A percentile compares a stretch with the other conserved stretches of the same genome.
phyloP scores from a whole-genome alignment of 2,113 vertebrate species.

The Hippocampus mohnikei region DNA sequence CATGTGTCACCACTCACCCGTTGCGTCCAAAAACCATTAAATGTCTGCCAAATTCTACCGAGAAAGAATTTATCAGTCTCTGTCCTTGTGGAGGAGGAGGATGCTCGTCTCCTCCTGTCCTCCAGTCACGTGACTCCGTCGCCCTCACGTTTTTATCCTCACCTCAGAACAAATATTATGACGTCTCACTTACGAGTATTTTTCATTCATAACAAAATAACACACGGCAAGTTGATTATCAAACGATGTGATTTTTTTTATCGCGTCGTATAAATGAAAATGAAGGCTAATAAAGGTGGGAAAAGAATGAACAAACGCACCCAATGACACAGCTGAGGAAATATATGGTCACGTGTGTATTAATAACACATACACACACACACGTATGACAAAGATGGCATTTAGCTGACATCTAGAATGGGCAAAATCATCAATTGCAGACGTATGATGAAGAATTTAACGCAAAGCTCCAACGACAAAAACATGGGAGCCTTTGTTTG shows the following conservation, averaged over 20 bases:
- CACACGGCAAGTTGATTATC: not conserved
- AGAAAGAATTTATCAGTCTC: conserved; percentile 22
- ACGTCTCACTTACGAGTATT: conserved; percentile 16
- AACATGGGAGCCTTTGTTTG: conserved; percentile 25
- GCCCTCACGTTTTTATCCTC: conserved; percentile 43
- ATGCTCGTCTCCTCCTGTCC: conserved; percentile 5
- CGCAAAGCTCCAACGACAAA: not conserved
- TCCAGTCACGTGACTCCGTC: conserved; percentile 44
- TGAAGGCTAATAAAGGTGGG: not conserved
- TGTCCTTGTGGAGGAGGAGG: conserved; percentile 7
- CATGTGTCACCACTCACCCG: not conserved
- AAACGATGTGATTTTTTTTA: not conserved
- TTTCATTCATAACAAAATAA: conserved; percentile 1
- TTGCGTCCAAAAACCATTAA: not conserved
- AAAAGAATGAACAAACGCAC: not conserved
- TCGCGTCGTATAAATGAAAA: not conserved
- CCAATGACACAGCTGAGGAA: not conserved
- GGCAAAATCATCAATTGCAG: not conserved
- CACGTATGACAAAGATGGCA: not conserved
- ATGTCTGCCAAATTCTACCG: conserved; percentile 24
- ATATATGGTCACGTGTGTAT: conserved; percentile 6
- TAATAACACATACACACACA: not conserved
- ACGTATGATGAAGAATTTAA: not conserved
- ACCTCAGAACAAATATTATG: conserved; percentile 47
- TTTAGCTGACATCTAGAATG: not conserved